phyloP scores from a whole-genome alignment of 1,140 invertebrate species.

The Micrasema longulum region DNA sequence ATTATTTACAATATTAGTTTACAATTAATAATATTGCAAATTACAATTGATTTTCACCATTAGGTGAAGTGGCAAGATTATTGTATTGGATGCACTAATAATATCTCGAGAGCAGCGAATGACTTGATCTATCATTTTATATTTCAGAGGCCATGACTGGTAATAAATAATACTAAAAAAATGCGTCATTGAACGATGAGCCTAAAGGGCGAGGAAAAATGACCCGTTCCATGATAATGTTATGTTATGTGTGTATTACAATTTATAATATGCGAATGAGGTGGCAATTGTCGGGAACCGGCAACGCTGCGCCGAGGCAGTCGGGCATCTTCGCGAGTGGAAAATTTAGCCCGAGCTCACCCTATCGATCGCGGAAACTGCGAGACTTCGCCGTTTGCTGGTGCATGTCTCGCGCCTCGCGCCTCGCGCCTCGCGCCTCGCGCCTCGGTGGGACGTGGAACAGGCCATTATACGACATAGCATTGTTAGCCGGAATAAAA shows the following conservation, averaged over 20 bases:
- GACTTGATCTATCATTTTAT: too few species aligned
- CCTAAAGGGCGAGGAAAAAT: not conserved
- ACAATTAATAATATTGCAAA: too few species aligned
- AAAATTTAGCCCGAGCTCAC: slow-evolving; percentile 28
- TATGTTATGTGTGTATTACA: not conserved
- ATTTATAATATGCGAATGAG: not conserved
- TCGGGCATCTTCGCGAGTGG: slow-evolving; percentile 35
- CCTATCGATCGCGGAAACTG: slow-evolving; percentile 38
- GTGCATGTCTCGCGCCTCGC: not conserved
- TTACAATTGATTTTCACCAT: too few species aligned
- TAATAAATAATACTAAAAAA: too few species aligned
- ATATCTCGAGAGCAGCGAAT: not conserved
- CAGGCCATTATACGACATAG: too few species aligned
- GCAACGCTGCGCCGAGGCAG: slow-evolving; percentile 28
- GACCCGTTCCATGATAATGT: not conserved
- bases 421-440: too few species aligned
- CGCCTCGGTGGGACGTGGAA: not conserved
- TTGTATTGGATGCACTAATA: too few species aligned
- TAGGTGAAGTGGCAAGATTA: too few species aligned
- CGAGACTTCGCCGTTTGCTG: not conserved
- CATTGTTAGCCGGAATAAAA: slow-evolving; percentile 24
- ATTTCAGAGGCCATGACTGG: too few species aligned
- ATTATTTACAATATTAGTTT: too few species aligned
- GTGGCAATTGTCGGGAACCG: not conserved
- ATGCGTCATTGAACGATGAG: too few species aligned